Evolutionary conservation across 2,888 invertebrate species (phyloP), one percentile per base, ranked within the genome.

Genomic region (Imbricaverruca yamaguchii): DNA sequence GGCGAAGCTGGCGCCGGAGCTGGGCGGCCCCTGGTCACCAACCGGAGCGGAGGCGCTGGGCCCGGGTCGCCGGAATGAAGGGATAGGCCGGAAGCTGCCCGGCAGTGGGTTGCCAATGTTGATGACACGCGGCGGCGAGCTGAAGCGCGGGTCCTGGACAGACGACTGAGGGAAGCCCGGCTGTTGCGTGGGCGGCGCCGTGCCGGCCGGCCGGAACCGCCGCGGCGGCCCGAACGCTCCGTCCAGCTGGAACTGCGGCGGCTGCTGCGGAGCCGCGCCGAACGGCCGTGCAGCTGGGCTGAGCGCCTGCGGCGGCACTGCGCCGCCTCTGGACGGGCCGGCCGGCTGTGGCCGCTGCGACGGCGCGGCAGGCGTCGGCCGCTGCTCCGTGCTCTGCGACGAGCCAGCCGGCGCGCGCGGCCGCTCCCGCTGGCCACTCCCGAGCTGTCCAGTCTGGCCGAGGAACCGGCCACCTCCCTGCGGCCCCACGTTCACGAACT

Each of bases 401-500:
- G 59, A 59, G n/a, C 65, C 65, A 6, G 15, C 3, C 23, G 65
- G 65, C 23, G 65, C 65, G n/a, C 65, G 65, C 3, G 65, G 65
- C 65, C 65, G n/a, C 65, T 61, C 61, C 61, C 15, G 18, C 18
- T 18, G 7, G 61, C 15, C 61, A 18, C 61, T 18, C 39, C 39
- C 39, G 39, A 39, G 39, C 39, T 1, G 59, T 59, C 59, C 15
- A 7, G 12, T 13, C 65, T 65, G 65, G n/a, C n/a, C 65, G 23
- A 18, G 23, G 65, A 65, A 65, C n/a, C 65, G 65, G 65, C 65
- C 65, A 11, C 55, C 13, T 4, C 39, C 69, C 7, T 12, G 15
- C 18, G 69, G 74, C 9, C 74, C 74, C 9, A 74, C 74, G 74
- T 55, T 74, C 21, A 74, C 74, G n/a, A 74, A 74, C 55, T 74